phyloP scores from a whole-genome alignment of 2,113 vertebrate species.

The Thoracochromis brauschi region DNA sequence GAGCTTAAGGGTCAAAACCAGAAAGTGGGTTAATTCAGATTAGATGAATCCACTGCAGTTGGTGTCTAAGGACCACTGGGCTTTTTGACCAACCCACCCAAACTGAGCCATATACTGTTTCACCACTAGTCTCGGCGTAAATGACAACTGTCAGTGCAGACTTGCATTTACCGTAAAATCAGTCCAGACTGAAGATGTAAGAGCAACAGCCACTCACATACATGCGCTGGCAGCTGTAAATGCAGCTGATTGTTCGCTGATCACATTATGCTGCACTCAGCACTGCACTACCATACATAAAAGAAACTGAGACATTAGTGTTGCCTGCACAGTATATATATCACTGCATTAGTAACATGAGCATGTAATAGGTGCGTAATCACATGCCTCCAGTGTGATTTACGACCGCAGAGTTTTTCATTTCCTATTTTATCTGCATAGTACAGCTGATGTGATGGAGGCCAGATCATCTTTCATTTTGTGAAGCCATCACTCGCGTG shows the following conservation, averaged over 20 bases:
- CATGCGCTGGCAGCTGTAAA: neutral
- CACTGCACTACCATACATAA: neutral
- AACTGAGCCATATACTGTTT: neutral
- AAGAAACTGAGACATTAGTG: conserved; percentile 15
- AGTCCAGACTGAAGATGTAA: neutral
- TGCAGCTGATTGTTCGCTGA: neutral
- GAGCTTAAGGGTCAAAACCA: conserved; percentile 47
- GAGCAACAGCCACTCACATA: neutral
- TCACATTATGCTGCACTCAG: conserved; percentile 42
- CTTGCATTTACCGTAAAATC: neutral
- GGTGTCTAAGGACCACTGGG: conserved; percentile 23
- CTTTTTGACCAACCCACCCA: neutral
- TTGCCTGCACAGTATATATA: neutral
- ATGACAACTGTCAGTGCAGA: neutral
- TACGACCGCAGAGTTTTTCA: conserved; percentile 30
- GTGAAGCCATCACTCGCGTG: neutral
- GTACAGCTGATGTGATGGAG: neutral
- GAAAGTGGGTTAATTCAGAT: conserved; percentile 65
- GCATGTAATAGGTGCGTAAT: conserved; percentile 23
- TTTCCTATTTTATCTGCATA: conserved; percentile 45
- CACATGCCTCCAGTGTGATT: conserved; percentile 29
- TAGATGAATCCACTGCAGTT: conserved; percentile 8
- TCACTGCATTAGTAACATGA: conserved; percentile 29
- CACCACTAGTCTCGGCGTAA: neutral
- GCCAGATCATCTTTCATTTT: conserved; percentile 20